Base-by-base conservation (phyloP, 2,888 invertebrate species). In the Zonitis immaculata region DNA sequence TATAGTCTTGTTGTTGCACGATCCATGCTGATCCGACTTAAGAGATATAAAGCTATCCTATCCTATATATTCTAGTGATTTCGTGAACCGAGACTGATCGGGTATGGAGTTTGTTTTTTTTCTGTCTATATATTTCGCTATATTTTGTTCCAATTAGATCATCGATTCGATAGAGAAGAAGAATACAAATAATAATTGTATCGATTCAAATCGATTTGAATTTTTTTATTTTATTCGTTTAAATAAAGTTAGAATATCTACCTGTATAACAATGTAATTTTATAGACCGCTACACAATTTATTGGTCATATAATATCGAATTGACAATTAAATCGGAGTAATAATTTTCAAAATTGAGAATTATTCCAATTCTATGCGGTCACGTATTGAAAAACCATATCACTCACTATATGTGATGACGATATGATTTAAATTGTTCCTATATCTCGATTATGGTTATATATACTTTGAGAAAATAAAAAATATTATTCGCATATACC, bases 1-100 rank as follows among this genome's bases (percentile, higher is more conserved):
- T 54, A 54, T 50, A 50, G 50, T 47, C 54, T 54, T 54, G 54
- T 50, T 54, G 49, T 54, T 50, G 54, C 50, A 27, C 39, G 49
- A 46, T 44, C 47, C 48, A 39, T 28, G 45, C 30, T 49, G 53
- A 53, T 53, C 45, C 53, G 53, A 52, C 39, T 39, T 18, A 20
- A n/a, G 20, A 39, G 39, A 39, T 39, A 39, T 20, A 39, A 20
- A 39, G 20, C 9, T n/a, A n/a, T n/a, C n/a, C n/a, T n/a, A n/a
- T n/a, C n/a, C n/a, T n/a, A n/a, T n/a, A n/a, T n/a, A n/a, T n/a
- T 27, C 6, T 39, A 20, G 39, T 39, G 39, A 39, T 39, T 39
- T 39, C 39, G 39, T 39, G 39, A 39, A 39, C 39, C 39, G 39
- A 39, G 39, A 39, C 39, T 20, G 39, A 39, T 39, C 9, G 6